A percentile compares a stretch with the other conserved stretches of the same genome.
phyloP scores from a whole-genome alignment of 2,888 invertebrate genomes.

The Phorcus lineatus region DNA sequence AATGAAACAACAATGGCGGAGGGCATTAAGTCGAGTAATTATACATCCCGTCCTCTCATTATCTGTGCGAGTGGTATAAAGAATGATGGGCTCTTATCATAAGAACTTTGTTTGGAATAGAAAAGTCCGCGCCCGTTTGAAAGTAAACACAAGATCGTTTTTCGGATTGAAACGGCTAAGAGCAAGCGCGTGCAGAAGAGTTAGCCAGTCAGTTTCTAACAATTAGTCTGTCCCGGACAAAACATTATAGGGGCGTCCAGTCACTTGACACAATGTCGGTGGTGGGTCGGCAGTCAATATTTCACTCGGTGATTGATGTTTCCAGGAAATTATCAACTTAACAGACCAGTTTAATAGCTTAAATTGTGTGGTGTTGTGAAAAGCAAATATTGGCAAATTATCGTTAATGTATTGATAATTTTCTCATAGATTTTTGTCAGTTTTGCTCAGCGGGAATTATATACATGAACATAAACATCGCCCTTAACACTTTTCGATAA shows the following conservation, averaged over 20 bases:
- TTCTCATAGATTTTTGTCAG: no score
- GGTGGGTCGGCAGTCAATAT: no score
- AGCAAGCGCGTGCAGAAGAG: constrained; percentile 1
- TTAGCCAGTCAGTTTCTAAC: background rate
- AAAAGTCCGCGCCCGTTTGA: background rate
- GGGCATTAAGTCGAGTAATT: constrained; percentile 1
- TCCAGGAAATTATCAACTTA: background rate
- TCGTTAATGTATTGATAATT: constrained; percentile 20
- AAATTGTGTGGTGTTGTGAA: constrained; percentile 13
- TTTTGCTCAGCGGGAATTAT: no score
- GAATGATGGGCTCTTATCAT: background rate
- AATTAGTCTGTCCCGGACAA: constrained; percentile 7
- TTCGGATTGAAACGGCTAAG: background rate
- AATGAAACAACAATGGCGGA: background rate
- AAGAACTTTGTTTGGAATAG: constrained; percentile 3
- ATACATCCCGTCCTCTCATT: background rate
- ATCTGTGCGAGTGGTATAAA: background rate
- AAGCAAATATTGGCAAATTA: constrained; percentile 21
- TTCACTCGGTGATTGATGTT: background rate
- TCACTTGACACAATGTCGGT: no score
- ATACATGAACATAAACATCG: no score
- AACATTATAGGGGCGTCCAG: background rate
- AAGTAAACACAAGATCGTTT: constrained; percentile 7
- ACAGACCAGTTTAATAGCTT: background rate
- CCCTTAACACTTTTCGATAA: no score